These are phyloP conservation scores for Callorhinus ursinus DNA, from an alignment of 2,113 vertebrate species.

Conservation along the genomic window DNA sequence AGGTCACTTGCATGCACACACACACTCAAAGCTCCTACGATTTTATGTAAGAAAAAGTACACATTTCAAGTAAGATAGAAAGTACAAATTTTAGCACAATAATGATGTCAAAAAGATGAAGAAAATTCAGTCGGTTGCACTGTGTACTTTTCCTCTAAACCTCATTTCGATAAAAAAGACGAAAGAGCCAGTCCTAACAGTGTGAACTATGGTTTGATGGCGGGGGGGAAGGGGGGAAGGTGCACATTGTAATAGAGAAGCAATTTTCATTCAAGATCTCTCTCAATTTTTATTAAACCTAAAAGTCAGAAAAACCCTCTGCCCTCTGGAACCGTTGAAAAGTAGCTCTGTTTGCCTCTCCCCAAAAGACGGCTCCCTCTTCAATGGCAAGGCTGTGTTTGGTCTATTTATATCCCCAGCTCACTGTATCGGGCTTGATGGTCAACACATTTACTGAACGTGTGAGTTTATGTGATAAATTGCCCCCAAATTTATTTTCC, in stretches of 20 bases:
- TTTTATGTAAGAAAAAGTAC: constrained; percentile 13
- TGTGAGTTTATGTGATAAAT: constrained; percentile 9
- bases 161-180: constrained; percentile 34
- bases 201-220: neutral
- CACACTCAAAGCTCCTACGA: neutral
- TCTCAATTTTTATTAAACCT: neutral
- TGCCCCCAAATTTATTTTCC: neutral
- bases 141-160: neutral
- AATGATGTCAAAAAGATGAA: neutral
- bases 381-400: neutral
- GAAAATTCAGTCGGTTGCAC: constrained; percentile 6
- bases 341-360: neutral
- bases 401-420: neutral
- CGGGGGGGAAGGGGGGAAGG: neutral
- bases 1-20: neutral
- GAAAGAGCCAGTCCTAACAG: neutral
- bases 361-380: neutral
- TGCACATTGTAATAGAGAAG: neutral
- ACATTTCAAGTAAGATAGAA: neutral
- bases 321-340: neutral
- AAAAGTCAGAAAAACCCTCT: neutral
- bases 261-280: neutral
- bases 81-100: neutral
- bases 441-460: neutral
- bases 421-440: neutral